Evolutionary conservation across 1,140 invertebrate genomes (phyloP).

Genomic region (Caerostris darwini): DNA sequence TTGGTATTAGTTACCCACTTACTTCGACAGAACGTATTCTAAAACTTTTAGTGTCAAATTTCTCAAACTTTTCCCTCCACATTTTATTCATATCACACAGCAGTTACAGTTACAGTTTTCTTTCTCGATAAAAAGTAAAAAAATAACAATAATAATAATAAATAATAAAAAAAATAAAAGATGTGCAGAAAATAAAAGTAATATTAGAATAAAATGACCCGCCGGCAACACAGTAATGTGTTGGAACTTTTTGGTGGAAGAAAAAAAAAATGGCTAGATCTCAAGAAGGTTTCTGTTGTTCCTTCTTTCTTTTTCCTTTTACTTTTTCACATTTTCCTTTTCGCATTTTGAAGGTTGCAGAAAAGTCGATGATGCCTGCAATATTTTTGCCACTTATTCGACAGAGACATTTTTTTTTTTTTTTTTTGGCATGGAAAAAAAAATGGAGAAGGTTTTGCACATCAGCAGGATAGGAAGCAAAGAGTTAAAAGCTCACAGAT

Average conservation of each 20-base stretch:
- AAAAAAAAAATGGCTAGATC: conserved; percentile 9
- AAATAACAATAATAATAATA: no score
- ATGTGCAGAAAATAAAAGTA: conserved; percentile 31
- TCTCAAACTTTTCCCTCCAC: background rate
- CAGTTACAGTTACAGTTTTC: background rate
- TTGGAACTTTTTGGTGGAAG: background rate
- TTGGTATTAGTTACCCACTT: conserved; percentile 31
- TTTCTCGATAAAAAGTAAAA: background rate
- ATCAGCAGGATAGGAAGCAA: conserved; percentile 17
- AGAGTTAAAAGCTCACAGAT: conserved; percentile 31
- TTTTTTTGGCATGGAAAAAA: no score
- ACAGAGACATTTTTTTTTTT: no score
- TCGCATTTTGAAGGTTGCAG: background rate
- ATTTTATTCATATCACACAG: background rate
- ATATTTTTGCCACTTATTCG: conserved; percentile 60
- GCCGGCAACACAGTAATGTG: conserved; percentile 25
- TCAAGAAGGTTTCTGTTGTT: conserved; percentile 38
- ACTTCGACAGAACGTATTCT: background rate
- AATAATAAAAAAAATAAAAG: background rate
- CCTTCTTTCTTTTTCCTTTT: background rate
- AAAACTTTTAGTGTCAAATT: conserved; percentile 43
- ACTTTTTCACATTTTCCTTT: background rate
- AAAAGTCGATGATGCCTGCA: conserved; percentile 64
- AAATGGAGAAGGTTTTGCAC: conserved; percentile 48
- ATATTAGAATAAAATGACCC: conserved; percentile 49